These are phyloP conservation scores for Struthio camelus DNA, from an alignment of 2,113 vertebrate genomes.

Conservation along the genomic window DNA sequence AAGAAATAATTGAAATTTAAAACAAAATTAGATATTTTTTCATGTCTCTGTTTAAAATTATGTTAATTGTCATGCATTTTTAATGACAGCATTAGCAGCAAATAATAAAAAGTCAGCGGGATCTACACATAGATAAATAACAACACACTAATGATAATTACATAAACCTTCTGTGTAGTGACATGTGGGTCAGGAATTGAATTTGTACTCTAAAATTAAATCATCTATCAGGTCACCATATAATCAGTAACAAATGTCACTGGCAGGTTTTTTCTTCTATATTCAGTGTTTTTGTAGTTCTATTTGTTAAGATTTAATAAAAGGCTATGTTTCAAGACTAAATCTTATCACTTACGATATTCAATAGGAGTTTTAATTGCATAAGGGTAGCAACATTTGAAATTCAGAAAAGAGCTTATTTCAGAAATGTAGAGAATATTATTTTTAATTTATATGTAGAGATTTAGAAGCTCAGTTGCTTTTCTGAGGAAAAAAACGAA, in stretches of 20 bases:
- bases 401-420: neutral
- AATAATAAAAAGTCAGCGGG: constrained; percentile 44
- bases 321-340: neutral
- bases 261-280: neutral
- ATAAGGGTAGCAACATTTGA: neutral
- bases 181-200: constrained; percentile 51
- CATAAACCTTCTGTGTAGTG: constrained; percentile 52
- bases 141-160: constrained; percentile 35
- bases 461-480: neutral
- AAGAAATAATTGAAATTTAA: constrained; percentile 1
- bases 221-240: constrained; percentile 13
- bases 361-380: neutral
- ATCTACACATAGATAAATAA: constrained; percentile 30
- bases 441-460: neutral
- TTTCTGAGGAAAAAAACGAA: neutral
- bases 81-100: constrained; percentile 46
- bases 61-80: constrained; percentile 43
- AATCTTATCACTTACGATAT: neutral
- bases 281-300: neutral
- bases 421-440: neutral
- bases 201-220: constrained; percentile 24
- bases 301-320: neutral
- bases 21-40: neutral
- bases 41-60: neutral
- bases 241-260: constrained; percentile 4